Evolutionary conservation across 1,140 invertebrate species (phyloP), one percentile per base, ranked within the genome.

Genomic region (Batillaria attramentaria): DNA sequence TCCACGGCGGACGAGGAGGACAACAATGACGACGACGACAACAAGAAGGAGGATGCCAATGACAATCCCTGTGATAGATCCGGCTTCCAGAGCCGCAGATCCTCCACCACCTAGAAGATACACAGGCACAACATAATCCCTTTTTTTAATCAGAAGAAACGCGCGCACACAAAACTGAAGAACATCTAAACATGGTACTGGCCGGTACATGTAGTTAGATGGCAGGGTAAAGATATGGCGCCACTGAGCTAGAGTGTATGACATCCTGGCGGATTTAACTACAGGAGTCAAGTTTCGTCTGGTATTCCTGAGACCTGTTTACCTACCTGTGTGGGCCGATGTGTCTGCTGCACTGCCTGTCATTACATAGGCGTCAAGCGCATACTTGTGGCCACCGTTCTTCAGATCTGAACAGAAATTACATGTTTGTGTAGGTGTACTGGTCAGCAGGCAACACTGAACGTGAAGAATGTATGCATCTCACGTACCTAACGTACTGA

Each of bases 381-480:
- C 73, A 42, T 75, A 75, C 35, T 62, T 60, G 73, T 75, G 73
- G 20, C 73, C 73, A 24, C 73, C 73, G n/a, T 57, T 65, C 57
- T 75, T 62, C 57, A 75, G 24, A 42, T 75, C 73, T 75, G 54
- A 72, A 10, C n/a, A n/a, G n/a, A n/a, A n/a, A n/a, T n/a, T n/a
- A n/a, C n/a, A n/a, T n/a, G n/a, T n/a, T n/a, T n/a, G n/a, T n/a
- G n/a, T n/a, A n/a, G n/a, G n/a, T n/a, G n/a, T n/a, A n/a, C n/a
- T n/a, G n/a, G n/a, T n/a, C n/a, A n/a, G n/a, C n/a, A n/a, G n/a
- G n/a, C n/a, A n/a, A n/a, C n/a, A n/a, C n/a, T n/a, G n/a, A n/a
- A n/a, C n/a, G n/a, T n/a, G n/a, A n/a, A n/a, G n/a, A n/a, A n/a
- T n/a, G n/a, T n/a, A n/a, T n/a, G n/a, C n/a, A n/a, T n/a, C n/a